These are phyloP conservation scores for Nemoura dubitans DNA, from an alignment of 2,888 invertebrate genomes.

Conservation along the genomic window DNA sequence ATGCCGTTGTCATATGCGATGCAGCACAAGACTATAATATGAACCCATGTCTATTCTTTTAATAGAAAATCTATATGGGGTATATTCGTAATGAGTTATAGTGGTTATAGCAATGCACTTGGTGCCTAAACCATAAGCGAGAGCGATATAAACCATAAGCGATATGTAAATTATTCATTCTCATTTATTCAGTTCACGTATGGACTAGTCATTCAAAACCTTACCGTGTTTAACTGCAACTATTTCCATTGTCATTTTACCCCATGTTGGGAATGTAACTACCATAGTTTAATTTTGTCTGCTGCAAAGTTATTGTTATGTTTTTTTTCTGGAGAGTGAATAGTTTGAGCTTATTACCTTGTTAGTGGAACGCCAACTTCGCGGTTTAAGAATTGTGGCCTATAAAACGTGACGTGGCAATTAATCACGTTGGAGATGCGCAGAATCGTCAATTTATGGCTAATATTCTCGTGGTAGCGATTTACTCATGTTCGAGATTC, in stretches of 20 bases:
- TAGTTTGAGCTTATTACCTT: too few relatives aligned
- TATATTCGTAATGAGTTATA: not conserved
- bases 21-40: not conserved
- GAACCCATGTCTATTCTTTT: constrained; percentile 12
- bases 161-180: not conserved
- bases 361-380: not conserved
- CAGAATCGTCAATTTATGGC: too few relatives aligned
- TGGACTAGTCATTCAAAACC: constrained; percentile 3
- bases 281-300: not conserved
- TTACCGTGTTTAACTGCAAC: not conserved
- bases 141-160: not conserved
- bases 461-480: too few relatives aligned
- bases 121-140: not conserved
- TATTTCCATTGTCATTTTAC: not conserved
- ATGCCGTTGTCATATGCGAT: not conserved
- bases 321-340: not conserved
- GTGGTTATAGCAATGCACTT: not conserved
- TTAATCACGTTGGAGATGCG: too few relatives aligned
- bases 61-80: constrained; percentile 12
- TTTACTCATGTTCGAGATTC: too few relatives aligned
- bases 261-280: not conserved
- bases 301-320: not conserved
- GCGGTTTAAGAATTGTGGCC: not conserved
- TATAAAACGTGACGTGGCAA: too few relatives aligned
- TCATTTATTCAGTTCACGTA: not conserved